phyloP scores from a whole-genome alignment of 2,888 invertebrate genomes.

The Acrobeloides nanus region DNA sequence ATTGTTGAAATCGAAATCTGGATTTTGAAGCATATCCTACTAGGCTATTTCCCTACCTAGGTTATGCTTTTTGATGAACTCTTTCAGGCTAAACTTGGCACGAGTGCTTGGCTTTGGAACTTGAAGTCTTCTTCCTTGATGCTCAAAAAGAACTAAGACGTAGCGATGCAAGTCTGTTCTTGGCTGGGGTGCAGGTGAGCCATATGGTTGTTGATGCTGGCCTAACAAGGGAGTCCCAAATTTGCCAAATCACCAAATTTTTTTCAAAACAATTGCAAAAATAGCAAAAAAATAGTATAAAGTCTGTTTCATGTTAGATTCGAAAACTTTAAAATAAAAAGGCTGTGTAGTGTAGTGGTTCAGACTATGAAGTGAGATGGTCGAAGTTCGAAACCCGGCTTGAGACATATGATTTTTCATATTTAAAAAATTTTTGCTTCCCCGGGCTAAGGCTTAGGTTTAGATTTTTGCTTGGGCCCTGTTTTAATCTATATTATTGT shows the following conservation, averaged over 20 bases:
- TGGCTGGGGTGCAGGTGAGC: conserved; percentile 52
- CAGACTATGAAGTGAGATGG: too few species aligned
- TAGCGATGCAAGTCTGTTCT: conserved; percentile 52
- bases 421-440: too few species aligned
- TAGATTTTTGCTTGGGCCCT: too few species aligned
- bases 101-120: conserved; percentile 46
- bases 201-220: conserved; percentile 52
- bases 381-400: too few species aligned
- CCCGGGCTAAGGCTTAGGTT: too few species aligned
- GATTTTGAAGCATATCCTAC: neutral
- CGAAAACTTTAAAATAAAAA: neutral
- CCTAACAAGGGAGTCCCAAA: too few species aligned
- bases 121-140: conserved; percentile 40
- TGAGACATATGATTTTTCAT: too few species aligned
- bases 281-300: neutral
- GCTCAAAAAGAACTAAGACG: conserved; percentile 52
- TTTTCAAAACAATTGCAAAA: neutral
- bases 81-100: conserved; percentile 51
- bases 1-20: neutral
- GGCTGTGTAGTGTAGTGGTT: too few species aligned
- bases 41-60: conserved; percentile 30
- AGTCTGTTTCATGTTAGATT: too few species aligned
- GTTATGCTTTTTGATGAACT: conserved; percentile 53
- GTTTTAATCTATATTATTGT: too few species aligned
- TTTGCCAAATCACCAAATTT: too few species aligned